Conservation (phyloP, 2,797 vertebrate species). For the Lepidocolaptes lacrymiger region DNA sequence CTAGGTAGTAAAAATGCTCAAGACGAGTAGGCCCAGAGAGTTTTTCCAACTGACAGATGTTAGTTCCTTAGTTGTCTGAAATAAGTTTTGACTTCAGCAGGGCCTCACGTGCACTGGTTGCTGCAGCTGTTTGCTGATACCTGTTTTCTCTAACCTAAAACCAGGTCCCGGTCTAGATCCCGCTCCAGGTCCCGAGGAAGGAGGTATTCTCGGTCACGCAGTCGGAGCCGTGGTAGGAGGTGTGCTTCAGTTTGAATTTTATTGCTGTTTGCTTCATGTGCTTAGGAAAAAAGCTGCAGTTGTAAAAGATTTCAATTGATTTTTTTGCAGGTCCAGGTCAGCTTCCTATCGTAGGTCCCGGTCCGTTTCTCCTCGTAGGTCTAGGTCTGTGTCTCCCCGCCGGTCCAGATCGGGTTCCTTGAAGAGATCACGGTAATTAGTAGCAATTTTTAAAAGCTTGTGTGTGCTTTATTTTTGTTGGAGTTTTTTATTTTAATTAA, state of each 20-base stretch:
- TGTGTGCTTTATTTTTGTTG: background rate
- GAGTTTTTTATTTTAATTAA: fast-evolving
- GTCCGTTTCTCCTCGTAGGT: constrained; percentile 82
- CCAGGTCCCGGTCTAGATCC: background rate
- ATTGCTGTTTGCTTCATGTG: fast-evolving
- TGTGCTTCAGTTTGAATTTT: constrained; percentile 19
- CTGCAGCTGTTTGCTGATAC: background rate
- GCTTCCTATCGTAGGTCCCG: constrained; percentile 82
- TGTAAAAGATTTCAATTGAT: background rate
- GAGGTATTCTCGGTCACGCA: constrained; percentile 82
- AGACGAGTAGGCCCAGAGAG: constrained; percentile 78
- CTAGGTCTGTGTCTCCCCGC: constrained; percentile 79
- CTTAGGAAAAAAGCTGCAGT: background rate
- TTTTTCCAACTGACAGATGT: constrained; percentile 57
- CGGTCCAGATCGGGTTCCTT: constrained; percentile 81
- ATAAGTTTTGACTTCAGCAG: constrained; percentile 20
- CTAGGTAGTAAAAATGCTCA: constrained; percentile 81
- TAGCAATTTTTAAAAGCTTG: background rate
- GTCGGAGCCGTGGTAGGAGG: constrained; percentile 84
- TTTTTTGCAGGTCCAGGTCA: constrained; percentile 82
- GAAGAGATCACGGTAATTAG: constrained; percentile 83
- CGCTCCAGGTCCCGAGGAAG: constrained; percentile 78
- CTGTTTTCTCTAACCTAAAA: background rate
- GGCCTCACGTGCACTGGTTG: background rate
- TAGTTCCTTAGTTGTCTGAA: background rate